Percentiles rank a stretch among this genome's conserved stretches.
phyloP scores from a whole-genome alignment of 2,797 vertebrate species.

The Pangasius macronema region DNA sequence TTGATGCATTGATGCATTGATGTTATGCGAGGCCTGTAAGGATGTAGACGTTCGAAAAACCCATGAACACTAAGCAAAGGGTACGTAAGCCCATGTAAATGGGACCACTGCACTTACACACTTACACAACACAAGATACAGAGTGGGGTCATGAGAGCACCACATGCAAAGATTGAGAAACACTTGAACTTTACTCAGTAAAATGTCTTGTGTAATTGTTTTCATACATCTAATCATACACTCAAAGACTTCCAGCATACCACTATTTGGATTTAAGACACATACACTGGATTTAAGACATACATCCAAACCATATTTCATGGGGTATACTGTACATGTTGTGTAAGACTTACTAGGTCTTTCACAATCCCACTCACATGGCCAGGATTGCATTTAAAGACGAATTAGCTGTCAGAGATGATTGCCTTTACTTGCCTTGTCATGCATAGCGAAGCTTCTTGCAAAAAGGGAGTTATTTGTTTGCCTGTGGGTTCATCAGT shows the following conservation, averaged over 20 bases:
- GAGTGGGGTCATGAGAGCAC: slow-evolving; percentile 4
- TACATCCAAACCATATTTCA: neutral
- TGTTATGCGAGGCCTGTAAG: neutral
- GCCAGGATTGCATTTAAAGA: neutral
- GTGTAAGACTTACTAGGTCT: neutral
- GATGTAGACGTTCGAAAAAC: neutral
- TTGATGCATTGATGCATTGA: no score
- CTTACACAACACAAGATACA: neutral
- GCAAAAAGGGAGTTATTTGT: neutral
- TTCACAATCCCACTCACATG: neutral
- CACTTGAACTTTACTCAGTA: neutral
- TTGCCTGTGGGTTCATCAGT: slow-evolving; percentile 2
- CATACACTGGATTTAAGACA: neutral
- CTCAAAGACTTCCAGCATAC: neutral
- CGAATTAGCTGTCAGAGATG: slow-evolving; percentile 4
- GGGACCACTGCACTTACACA: neutral
- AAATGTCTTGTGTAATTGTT: slow-evolving; percentile 14
- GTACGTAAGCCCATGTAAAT: neutral
- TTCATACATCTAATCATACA: neutral
- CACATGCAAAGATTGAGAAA: slow-evolving; percentile 19
- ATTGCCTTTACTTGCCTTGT: slow-evolving; percentile 31
- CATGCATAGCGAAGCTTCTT: slow-evolving; percentile 3
- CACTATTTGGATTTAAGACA: neutral
- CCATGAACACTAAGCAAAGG: neutral
- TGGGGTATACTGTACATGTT: neutral